Evolutionary conservation across 2,888 invertebrate genomes (phyloP).

Genomic region (Conistra vaccinii): DNA sequence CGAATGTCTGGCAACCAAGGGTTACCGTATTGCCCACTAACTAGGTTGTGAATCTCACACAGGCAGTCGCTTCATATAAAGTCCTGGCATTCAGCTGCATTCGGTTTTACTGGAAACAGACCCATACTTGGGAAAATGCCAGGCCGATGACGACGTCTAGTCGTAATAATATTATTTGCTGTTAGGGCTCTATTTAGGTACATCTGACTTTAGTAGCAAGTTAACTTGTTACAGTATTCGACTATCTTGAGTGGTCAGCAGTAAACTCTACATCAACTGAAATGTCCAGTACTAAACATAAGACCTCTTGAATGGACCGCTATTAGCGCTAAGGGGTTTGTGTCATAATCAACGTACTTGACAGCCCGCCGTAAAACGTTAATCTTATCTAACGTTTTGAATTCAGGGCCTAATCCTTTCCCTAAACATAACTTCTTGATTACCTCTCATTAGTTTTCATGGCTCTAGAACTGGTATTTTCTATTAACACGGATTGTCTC

Average conservation of each 20-base stretch:
- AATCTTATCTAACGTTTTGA: slow-evolving; percentile 10
- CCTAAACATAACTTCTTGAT: neutral
- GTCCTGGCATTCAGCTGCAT: neutral
- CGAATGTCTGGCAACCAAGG: neutral
- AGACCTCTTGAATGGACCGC: slow-evolving; percentile 10
- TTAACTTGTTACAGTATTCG: neutral
- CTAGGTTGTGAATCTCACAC: neutral
- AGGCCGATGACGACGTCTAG: neutral
- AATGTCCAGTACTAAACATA: slow-evolving; percentile 34
- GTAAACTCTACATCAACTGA: slow-evolving; percentile 11
- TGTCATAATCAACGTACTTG: slow-evolving; percentile 9
- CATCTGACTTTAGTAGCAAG: too few relatives aligned
- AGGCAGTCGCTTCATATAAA: neutral
- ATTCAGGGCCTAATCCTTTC: neutral
- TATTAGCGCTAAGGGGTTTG: slow-evolving; percentile 31
- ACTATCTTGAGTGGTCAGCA: slow-evolving; percentile 25
- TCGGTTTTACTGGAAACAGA: neutral
- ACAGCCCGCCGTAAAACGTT: slow-evolving; percentile 11
- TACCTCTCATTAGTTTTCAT: neutral
- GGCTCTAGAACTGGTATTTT: neutral
- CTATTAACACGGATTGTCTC: neutral
- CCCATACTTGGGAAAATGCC: neutral
- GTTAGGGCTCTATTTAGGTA: neutral
- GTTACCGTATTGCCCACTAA: neutral
- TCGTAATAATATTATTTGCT: neutral